phyloP scores from a whole-genome alignment of 2,113 vertebrate genomes.

The Ptilonorhynchus violaceus region DNA sequence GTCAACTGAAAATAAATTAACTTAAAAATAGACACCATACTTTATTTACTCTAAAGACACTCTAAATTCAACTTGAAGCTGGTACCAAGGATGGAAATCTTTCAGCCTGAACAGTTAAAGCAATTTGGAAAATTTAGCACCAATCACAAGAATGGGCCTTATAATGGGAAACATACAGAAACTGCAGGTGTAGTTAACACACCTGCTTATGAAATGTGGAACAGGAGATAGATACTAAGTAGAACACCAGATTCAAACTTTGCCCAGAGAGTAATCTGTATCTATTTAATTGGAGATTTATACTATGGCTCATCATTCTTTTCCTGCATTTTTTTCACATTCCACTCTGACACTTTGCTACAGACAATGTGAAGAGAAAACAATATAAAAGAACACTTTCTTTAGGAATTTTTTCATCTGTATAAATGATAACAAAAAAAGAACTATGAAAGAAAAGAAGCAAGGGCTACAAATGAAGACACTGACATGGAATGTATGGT shows the following conservation, averaged over 20 bases:
- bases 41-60: neutral
- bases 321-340: neutral
- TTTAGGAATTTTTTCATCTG: neutral
- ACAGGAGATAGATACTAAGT: neutral
- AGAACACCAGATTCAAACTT: neutral
- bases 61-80: neutral
- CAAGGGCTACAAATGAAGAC: neutral
- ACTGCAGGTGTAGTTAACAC: neutral
- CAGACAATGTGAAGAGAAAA: neutral
- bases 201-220: neutral
- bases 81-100: neutral
- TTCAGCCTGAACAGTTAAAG: neutral
- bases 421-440: neutral
- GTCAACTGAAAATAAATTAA: neutral
- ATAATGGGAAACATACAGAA: neutral
- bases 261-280: neutral
- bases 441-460: neutral
- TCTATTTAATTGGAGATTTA: neutral
- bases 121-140: neutral
- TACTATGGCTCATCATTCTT: fast-evolving
- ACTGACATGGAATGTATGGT: neutral
- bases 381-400: neutral
- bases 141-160: neutral
- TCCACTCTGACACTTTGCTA: neutral
- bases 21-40: neutral